Base-by-base conservation (phyloP, 2,888 invertebrate genomes). In the Drosophila kanekoi region DNA sequence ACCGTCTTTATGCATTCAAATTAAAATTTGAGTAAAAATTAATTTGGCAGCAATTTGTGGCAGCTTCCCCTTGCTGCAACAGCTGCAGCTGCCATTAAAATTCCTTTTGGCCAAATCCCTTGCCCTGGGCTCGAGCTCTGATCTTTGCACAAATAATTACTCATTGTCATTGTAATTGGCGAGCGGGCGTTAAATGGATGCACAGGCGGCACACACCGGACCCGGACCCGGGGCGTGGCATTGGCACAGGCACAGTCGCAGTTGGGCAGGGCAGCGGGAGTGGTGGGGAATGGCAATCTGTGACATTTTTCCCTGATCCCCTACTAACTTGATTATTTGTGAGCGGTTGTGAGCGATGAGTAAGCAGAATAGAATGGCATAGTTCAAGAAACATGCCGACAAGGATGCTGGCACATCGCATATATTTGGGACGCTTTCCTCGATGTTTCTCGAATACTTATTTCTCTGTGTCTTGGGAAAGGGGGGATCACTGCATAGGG, bases 141-240 rank as follows among this genome's bases (percentile, higher is more conserved):
- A 66, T 82, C 80, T 88, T 74, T 83, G 83, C 76, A 70, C 74
- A 75, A 87, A 83, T 86, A 79, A 87, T 89, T 89, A 87, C 83
- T 85, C 87, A 85, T 80, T 88, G 86, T 88, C 83, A 83, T 88
- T 90, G 74, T 89, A 88, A 88, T 89, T 87, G 87, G 77, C 79
- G 85, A 77, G 79, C 85, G 79, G 77, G 82, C 84, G 84, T 77
- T 87, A 86, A 87, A 87, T 83, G 76, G 69, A 82, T 76, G 82
- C 74, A 62, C 61, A 72, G 56, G 58, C 48, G 16, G 13, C 28
- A 4, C 47, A 44, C n/a, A 44, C 8, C 44, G 44, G 23, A 16
- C 14, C 8, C 44, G 44, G 23, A 16, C 14, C 6, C 2, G 2
- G 16, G 44, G 33, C 14, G 8, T 14, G 6, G 40, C 2, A 10